A percentile compares a stretch with the other conserved stretches of the same genome.
phyloP scores from a whole-genome alignment of 2,797 vertebrate genomes.

The Syngnathus rostellatus region DNA sequence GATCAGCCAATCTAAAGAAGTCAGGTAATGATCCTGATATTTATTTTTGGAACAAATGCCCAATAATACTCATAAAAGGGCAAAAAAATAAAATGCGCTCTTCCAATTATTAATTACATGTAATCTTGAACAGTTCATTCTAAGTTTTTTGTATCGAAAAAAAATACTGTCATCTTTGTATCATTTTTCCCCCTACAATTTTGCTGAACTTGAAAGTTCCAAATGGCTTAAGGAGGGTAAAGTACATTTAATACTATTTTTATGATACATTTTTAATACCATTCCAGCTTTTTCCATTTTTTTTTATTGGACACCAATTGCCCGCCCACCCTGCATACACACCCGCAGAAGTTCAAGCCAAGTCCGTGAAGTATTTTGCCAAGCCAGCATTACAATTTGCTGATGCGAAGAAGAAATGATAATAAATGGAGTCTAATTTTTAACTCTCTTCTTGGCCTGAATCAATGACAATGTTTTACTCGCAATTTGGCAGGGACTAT shows the following conservation, averaged over 20 bases:
- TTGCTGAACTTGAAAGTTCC: no score
- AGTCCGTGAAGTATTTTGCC: constrained; percentile 33
- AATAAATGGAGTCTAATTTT: constrained; percentile 51
- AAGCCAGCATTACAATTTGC: constrained; percentile 40
- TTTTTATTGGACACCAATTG: not conserved
- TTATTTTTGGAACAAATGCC: no score
- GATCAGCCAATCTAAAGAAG: no score
- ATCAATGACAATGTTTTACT: constrained; percentile 52
- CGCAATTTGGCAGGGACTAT: constrained; percentile 47
- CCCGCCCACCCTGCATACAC: not conserved
- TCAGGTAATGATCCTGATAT: no score
- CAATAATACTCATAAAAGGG: no score
- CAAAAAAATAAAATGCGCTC: no score
- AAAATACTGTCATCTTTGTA: not conserved
- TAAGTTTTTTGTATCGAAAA: no score
- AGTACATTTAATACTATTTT: not conserved
- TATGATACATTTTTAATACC: not conserved
- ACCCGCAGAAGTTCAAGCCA: constrained; percentile 12
- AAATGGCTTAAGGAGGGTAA: not conserved
- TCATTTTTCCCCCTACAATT: not conserved
- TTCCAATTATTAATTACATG: no score
- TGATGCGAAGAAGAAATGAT: constrained; percentile 51
- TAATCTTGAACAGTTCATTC: no score
- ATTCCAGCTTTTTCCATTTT: not conserved
- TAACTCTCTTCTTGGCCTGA: constrained; percentile 44